A percentile compares a stretch with the other conserved stretches of the same genome.
Conservation (phyloP, 2,888 invertebrate species). For the Halictus ligatus region DNA sequence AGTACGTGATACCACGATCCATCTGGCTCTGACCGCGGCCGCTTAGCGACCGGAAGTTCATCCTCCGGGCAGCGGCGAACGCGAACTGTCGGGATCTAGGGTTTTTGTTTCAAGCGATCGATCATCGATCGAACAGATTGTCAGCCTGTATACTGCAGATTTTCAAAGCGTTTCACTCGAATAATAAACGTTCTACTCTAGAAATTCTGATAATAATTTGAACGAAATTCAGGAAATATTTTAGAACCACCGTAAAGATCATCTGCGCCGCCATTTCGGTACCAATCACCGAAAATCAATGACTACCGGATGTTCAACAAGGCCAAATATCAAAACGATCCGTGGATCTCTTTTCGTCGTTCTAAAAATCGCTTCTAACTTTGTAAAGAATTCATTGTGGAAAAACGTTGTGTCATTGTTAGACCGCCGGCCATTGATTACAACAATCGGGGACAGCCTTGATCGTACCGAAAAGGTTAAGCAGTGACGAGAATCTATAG, state of each 20-base stretch:
- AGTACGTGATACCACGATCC: constrained; percentile 42
- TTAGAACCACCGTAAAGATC: not conserved
- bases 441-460: not conserved
- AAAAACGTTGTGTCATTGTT: not conserved
- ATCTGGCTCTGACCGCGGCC: constrained; percentile 23
- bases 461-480: not conserved
- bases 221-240: not conserved
- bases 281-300: not conserved
- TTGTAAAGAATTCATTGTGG: not conserved
- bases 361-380: not conserved
- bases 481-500: not conserved
- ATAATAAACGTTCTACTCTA: no score
- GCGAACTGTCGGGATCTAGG: constrained; percentile 15
- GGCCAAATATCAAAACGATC: not conserved
- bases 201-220: not conserved
- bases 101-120: not conserved
- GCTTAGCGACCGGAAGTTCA: constrained; percentile 26
- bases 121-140: not conserved
- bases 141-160: not conserved
- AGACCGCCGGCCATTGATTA: not conserved
- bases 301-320: not conserved
- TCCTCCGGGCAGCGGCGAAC: constrained; percentile 38
- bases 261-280: not conserved
- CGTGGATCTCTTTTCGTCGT: not conserved
- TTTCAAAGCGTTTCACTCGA: not conserved